Base-by-base conservation (phyloP, 1,140 invertebrate genomes). In the Ectropis grisescens region DNA sequence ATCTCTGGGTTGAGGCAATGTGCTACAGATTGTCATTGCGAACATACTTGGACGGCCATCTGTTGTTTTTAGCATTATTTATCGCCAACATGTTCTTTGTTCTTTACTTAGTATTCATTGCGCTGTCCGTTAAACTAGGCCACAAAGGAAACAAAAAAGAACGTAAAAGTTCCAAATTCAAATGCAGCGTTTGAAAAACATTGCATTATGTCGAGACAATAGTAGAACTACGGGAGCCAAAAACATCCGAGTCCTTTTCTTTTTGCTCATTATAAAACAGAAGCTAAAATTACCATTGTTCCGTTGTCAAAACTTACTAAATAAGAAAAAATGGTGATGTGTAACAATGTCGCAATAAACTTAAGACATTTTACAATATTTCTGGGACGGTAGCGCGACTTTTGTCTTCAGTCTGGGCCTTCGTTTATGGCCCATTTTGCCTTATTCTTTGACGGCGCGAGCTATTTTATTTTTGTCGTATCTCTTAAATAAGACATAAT, bases 401-500 rank as follows among this genome's bases (percentile, higher is more conserved):
- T 74, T 78, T 78, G 67, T 71, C 65, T 74, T 65, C 48, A 57
- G 41, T 35, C 48, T 39, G 41, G 51, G 33, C 37, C 30, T 45
- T 37, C 49, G 42, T 74, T 74, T 75, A 74, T 71, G 55, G 57
- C 45, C 67, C 62, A 66, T 71, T 69, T 60, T 51, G 57, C 55
- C 47, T 62, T 65, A 65, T 69, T 62, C 49, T 60, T 66, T 56
- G 55, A 52, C 44, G 41, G 50, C 42, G 51, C 48, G 58, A 53
- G 53, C 57, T 55, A 67, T 67, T 67, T 65, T 64, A 52, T 71
- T 71, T 65, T 70, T 76, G 58, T 64, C 52, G 43, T 59, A 44
- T 58, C 58, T 47, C 62, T 70, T 64, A 76, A 76, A 70, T 80
- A 80, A 74, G 71, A 76, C 62, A 59, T 79, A 72, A 76, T 71